phyloP scores from a whole-genome alignment of 2,888 invertebrate genomes.

The Cecidostiba fungosa region DNA sequence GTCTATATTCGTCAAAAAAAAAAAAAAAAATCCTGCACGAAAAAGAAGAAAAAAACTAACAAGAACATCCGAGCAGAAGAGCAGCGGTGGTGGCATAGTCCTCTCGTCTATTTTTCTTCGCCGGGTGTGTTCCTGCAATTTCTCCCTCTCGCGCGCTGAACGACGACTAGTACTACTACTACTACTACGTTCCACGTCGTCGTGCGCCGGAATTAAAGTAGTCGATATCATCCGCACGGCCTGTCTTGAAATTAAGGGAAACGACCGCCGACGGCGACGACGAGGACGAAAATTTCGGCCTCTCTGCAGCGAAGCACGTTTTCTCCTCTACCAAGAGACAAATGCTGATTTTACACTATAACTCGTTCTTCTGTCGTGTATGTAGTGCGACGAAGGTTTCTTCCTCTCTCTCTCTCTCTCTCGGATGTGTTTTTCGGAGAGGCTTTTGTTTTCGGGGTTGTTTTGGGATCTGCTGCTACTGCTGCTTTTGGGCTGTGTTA shows the following conservation, averaged over 20 bases:
- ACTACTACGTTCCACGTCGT: constrained; percentile 63
- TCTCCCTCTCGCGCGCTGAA: constrained; percentile 49
- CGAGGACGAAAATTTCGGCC: constrained; percentile 54
- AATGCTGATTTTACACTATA: constrained; percentile 65
- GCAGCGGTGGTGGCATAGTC: constrained; percentile 35
- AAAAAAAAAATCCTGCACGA: not conserved
- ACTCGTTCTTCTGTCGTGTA: constrained; percentile 47
- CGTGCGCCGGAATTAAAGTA: constrained; percentile 75
- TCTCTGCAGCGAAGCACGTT: constrained; percentile 65
- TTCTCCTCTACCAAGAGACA: constrained; percentile 43
- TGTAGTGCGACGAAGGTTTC: not conserved
- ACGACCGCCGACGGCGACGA: constrained; percentile 50
- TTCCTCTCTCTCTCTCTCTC: constrained; percentile 32
- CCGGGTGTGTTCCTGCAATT: constrained; percentile 42
- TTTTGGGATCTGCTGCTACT: not conserved
- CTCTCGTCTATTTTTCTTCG: constrained; percentile 57
- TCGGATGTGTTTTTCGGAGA: constrained; percentile 16
- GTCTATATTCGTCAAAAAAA: too few relatives aligned
- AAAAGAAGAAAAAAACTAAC: constrained; percentile 11
- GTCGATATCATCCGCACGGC: constrained; percentile 77
- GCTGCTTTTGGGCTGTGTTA: not conserved
- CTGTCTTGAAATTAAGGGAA: constrained; percentile 77
- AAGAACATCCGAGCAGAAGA: not conserved
- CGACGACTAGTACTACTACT: constrained; percentile 65
- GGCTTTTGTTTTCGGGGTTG: not conserved